Percentiles rank a stretch among this genome's conserved stretches.
Evolutionary conservation across 2,113 vertebrate genomes (phyloP).

Genomic region (Bungarus multicinctus): DNA sequence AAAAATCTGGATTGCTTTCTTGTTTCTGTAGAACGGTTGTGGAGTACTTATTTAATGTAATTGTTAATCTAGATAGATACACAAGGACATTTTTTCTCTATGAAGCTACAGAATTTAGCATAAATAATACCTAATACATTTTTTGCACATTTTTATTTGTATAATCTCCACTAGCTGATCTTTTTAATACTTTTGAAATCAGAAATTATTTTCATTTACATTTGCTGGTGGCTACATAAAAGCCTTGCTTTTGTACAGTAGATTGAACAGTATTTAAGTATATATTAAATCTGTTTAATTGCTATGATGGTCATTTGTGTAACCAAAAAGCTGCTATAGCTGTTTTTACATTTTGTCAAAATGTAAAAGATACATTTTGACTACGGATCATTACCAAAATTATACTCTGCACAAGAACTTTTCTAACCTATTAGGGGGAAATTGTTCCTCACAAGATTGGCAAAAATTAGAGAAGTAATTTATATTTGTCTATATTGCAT

Average conservation of each 20-base stretch:
- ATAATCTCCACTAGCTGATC: not conserved
- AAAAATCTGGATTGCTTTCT: not conserved
- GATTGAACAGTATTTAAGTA: not conserved
- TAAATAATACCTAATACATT: not conserved
- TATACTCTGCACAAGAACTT: not conserved
- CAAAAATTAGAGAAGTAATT: not conserved
- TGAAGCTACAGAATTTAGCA: not conserved
- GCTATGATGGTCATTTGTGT: not conserved
- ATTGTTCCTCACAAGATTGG: not conserved
- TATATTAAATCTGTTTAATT: not conserved
- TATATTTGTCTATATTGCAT: not conserved
- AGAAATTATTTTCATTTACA: not conserved
- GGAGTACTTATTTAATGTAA: not conserved
- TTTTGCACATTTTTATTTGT: not conserved
- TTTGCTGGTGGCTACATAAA: not conserved
- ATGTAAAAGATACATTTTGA: not conserved
- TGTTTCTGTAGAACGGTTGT: not conserved
- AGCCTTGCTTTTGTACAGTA: not conserved
- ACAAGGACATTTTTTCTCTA: not conserved
- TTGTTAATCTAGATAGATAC: not conserved
- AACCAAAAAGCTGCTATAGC: not conserved
- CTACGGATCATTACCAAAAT: not conserved
- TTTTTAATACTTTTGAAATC: not conserved
- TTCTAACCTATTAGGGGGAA: not conserved
- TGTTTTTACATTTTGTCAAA: too few species aligned